Base-by-base conservation (phyloP, 2,888 invertebrate genomes). In the Orthosia cruda region DNA sequence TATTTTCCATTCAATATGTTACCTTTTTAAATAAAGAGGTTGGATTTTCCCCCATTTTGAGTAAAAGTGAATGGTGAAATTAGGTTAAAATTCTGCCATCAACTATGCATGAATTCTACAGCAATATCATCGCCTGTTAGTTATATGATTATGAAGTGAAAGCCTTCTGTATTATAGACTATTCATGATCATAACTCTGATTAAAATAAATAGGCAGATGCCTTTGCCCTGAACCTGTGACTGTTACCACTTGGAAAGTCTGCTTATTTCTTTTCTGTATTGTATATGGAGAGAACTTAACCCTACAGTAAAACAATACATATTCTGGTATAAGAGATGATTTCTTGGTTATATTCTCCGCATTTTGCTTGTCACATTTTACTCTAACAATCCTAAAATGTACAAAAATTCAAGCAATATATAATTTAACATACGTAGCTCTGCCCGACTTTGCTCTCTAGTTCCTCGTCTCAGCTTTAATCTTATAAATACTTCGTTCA, bases 401-500 rank as follows among this genome's bases (percentile, higher is more conserved):
- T 4, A 45, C 23, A 55, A 3, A 50, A 45, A 58, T 18, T 40
- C 18, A 69, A 63, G 63, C 12, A 67, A 59, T 55, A 1, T 50
- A 49, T 71, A 74, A 69, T 69, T 73, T 71, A 73, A 66, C 62
- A 55, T 71, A 81, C n/a, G 45, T 26, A 71, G 52, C 75, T 57
- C 59, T 55, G 40, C 54, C 79, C 79, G 80, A 74, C 83, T 82
- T 71, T 67, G 71, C 74, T 79, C 64, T 55, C 65, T 57, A 62
- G 66, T 49, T 81, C 62, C 50, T 40, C 73, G 71, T 80, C 74
- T 80, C 78, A 67, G 77, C 81, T 74, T 82, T 83, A 86, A 90
- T 89, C 87, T 85, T 86, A 85, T 88, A 89, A n/a, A 86, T 86
- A 84, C 85, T 88, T 83, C 81, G 80, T 85, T 78, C 80, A 82